phyloP scores from a whole-genome alignment of 2,113 vertebrate species.

The Chamaetylas fuelleborni region DNA sequence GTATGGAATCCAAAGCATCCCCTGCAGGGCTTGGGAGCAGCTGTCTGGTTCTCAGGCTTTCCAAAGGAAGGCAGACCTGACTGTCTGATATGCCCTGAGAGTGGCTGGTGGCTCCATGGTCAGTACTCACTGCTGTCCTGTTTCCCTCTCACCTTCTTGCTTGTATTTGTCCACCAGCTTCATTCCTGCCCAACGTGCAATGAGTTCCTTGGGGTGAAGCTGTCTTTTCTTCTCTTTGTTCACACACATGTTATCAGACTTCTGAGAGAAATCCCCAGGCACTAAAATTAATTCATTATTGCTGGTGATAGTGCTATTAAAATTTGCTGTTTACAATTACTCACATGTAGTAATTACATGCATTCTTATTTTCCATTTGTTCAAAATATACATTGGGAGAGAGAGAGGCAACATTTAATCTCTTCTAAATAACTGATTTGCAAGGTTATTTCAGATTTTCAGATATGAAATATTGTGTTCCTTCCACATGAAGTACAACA shows the following conservation, averaged over 20 bases:
- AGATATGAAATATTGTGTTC: background rate
- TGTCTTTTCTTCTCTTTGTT: background rate
- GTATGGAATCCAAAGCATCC: background rate
- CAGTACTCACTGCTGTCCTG: accelerated
- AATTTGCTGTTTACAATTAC: background rate
- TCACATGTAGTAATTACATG: background rate
- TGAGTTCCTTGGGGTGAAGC: background rate
- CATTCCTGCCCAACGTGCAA: background rate
- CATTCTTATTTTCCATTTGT: background rate
- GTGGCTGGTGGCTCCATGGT: background rate
- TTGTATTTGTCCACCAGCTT: background rate
- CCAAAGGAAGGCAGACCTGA: background rate
- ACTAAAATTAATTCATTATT: background rate
- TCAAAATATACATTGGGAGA: background rate
- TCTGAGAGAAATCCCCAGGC: background rate
- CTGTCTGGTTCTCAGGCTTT: background rate
- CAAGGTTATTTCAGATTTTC: slow-evolving; percentile 2
- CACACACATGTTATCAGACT: background rate
- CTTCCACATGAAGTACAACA: background rate
- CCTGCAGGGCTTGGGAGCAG: background rate
- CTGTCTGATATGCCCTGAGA: background rate
- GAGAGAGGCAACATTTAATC: background rate
- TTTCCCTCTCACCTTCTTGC: background rate
- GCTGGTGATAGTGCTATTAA: background rate
- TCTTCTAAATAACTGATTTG: background rate